Conservation (phyloP, 1,140 invertebrate genomes). For the Scaptodrosophila lebanonensis region DNA sequence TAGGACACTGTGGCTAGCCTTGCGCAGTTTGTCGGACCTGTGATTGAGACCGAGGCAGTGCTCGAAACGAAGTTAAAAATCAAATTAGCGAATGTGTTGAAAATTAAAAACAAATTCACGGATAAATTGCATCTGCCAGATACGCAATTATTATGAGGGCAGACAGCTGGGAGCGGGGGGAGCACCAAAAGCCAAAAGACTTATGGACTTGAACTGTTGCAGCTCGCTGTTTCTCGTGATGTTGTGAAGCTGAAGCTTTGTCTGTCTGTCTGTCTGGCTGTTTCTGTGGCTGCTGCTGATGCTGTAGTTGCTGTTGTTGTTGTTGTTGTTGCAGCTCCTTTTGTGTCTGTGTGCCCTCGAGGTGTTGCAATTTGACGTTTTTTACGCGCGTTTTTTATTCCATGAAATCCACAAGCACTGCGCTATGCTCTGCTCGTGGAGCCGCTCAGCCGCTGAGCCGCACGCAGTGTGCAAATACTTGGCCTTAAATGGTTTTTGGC, state of each 20-base stretch:
- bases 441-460: slow-evolving; percentile 29
- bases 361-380: slow-evolving; percentile 77
- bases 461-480: slow-evolving; percentile 72
- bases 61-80: slow-evolving; percentile 77
- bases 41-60: slow-evolving; percentile 71
- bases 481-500: slow-evolving; percentile 67
- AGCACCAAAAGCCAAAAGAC: slow-evolving; percentile 28
- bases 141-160: slow-evolving; percentile 76
- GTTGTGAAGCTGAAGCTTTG: slow-evolving; percentile 15
- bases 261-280: slow-evolving; percentile 14
- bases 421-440: slow-evolving; percentile 5
- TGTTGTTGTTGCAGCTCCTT: slow-evolving; percentile 11
- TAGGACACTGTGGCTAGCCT: too few species aligned
- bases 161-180: neutral
- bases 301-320: slow-evolving; percentile 35
- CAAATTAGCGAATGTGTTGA: slow-evolving; percentile 77
- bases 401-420: slow-evolving; percentile 64
- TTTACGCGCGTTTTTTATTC: slow-evolving; percentile 73
- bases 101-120: slow-evolving; percentile 78
- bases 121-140: slow-evolving; percentile 77
- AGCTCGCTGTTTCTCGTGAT: too few species aligned
- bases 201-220: slow-evolving; percentile 52
- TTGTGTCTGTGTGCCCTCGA: slow-evolving; percentile 56
- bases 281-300: slow-evolving; percentile 29
- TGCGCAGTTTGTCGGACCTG: too few species aligned